A percentile compares a stretch with the other conserved stretches of the same genome.
Evolutionary conservation across 2,113 vertebrate genomes (phyloP).

Genomic region (Hyperoodon ampullatus): DNA sequence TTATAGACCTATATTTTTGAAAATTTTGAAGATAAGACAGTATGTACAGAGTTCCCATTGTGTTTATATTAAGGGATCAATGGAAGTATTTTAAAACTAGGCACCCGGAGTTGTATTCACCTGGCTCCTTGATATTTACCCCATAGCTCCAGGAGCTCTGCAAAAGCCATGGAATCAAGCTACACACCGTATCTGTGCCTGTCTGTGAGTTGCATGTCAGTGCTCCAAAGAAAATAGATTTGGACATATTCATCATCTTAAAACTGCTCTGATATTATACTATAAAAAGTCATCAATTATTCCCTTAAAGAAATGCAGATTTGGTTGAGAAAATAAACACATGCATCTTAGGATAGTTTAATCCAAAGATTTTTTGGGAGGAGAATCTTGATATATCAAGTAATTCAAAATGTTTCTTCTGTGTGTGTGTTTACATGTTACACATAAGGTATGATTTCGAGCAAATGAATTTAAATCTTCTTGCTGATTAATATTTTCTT

Average conservation of each 20-base stretch:
- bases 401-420: background rate
- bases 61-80: background rate
- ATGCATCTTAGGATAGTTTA: background rate
- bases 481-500: constrained; percentile 17
- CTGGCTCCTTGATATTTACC: background rate
- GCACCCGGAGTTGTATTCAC: background rate
- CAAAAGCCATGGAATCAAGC: background rate
- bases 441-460: background rate
- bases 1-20: background rate
- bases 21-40: background rate
- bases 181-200: background rate
- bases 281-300: background rate
- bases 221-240: background rate
- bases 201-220: background rate
- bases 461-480: background rate
- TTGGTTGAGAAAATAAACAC: background rate
- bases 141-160: background rate
- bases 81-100: background rate
- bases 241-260: background rate
- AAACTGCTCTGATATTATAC: background rate
- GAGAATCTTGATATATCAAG: background rate
- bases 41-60: background rate
- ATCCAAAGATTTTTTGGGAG: background rate
- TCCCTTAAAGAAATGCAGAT: background rate
- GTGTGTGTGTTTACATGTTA: background rate